Conservation (phyloP, 2,888 invertebrate genomes). For the Eulithis prunata region DNA sequence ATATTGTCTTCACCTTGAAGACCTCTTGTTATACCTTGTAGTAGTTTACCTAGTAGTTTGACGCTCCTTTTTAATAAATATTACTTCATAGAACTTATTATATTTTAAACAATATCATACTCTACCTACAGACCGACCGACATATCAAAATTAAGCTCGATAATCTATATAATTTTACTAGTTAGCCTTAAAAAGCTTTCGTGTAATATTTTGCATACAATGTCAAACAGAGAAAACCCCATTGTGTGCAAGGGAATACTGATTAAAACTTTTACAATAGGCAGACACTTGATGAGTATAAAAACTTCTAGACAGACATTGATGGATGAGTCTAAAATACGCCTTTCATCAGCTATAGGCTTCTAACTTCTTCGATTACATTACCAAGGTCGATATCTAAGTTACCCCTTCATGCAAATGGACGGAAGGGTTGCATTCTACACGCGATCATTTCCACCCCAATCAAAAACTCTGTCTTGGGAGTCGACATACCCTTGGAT, state of each 20-base stretch:
- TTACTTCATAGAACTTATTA: too few species aligned
- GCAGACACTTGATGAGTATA: background rate
- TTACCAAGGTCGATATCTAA: slow-evolving; percentile 11
- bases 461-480: slow-evolving; percentile 1
- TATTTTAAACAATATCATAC: too few species aligned
- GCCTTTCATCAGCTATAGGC: background rate
- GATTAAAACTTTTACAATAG: background rate
- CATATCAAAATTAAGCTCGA: too few species aligned
- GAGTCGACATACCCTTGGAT: slow-evolving; percentile 3
- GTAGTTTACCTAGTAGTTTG: too few species aligned
- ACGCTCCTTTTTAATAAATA: too few species aligned
- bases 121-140: too few species aligned
- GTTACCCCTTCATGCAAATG: slow-evolving; percentile 1
- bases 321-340: background rate
- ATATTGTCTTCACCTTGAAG: too few species aligned
- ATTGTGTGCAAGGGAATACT: background rate
- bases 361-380: slow-evolving; percentile 12
- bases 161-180: too few species aligned
- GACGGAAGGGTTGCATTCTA: slow-evolving; percentile 10
- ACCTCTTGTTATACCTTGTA: too few species aligned
- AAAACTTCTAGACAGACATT: slow-evolving; percentile 4
- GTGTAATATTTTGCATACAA: too few species aligned
- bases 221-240: too few species aligned
- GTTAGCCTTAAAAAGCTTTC: too few species aligned
- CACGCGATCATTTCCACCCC: slow-evolving; percentile 15